Conservation (phyloP, 2,888 invertebrate species). For the Hypolimnas misippus region DNA sequence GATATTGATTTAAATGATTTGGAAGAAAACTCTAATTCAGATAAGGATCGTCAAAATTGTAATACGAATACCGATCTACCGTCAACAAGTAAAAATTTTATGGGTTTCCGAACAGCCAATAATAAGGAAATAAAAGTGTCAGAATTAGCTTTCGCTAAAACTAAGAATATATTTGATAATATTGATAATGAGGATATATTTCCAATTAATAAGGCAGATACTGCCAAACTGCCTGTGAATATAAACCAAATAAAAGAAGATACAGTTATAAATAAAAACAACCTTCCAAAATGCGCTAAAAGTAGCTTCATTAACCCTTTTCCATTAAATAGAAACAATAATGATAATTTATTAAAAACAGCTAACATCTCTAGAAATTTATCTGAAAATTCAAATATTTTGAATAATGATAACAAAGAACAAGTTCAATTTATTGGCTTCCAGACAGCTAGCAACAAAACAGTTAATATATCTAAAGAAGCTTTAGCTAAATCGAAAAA, state of each 20-base stretch:
- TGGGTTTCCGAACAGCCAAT: conserved; percentile 65
- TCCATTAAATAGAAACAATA: background rate
- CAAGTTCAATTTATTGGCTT: conserved; percentile 52
- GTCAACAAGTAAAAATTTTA: conserved; percentile 30
- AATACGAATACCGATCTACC: background rate
- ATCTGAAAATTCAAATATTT: background rate
- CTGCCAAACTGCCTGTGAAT: background rate
- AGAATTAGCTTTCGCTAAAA: conserved; percentile 51
- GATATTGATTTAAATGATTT: conserved; percentile 21
- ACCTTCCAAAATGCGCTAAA: background rate
- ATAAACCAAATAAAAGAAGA: background rate
- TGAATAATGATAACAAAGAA: background rate
- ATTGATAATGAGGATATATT: conserved; percentile 23
- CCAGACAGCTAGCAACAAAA: conserved; percentile 55
- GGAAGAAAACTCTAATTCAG: background rate
- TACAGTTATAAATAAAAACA: background rate
- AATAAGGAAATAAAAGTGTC: conserved; percentile 64
- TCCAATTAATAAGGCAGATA: background rate
- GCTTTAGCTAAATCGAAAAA: conserved; percentile 53
- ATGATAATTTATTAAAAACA: background rate
- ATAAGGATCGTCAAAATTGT: background rate
- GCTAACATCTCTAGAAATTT: background rate
- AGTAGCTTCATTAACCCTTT: conserved; percentile 2
- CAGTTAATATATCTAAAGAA: conserved; percentile 48
- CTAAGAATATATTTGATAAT: conserved; percentile 55